Conservation (phyloP, 2,113 vertebrate genomes). For the Microcebus lehilahytsara region DNA sequence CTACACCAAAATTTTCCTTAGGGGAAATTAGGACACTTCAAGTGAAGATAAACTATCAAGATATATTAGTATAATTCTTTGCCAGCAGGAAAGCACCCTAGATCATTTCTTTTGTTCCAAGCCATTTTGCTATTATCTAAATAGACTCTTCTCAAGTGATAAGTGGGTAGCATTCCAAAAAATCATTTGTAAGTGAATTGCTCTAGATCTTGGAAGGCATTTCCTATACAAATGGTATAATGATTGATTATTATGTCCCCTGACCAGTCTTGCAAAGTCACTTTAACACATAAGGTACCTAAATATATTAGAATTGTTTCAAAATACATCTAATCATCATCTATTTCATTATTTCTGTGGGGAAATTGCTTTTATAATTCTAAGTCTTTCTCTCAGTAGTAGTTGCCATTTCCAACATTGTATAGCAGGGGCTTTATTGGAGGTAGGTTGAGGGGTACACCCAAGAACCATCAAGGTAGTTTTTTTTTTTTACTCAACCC, state of each 20-base stretch:
- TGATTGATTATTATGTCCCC: background rate
- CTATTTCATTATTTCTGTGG: background rate
- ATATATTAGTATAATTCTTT: conserved; percentile 13
- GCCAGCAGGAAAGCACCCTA: background rate
- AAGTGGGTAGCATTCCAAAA: conserved; percentile 37
- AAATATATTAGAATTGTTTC: conserved; percentile 3
- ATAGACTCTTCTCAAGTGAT: conserved; percentile 22
- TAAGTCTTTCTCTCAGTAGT: background rate
- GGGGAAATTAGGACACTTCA: conserved; percentile 9
- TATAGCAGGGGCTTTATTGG: background rate
- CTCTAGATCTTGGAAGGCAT: conserved; percentile 27
- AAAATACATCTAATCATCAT: background rate
- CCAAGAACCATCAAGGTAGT: background rate
- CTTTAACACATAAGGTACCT: background rate
- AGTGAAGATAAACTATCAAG: background rate
- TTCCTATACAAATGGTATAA: conserved; percentile 32
- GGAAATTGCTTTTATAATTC: background rate
- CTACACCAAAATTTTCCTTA: background rate
- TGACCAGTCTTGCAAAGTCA: background rate
- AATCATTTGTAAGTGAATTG: conserved; percentile 30
- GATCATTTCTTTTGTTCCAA: conserved; percentile 40
- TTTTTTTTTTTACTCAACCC: background rate
- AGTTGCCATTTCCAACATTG: background rate
- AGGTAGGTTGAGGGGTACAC: fast-evolving
- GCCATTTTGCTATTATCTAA: conserved; percentile 26